A percentile compares a stretch with the other conserved stretches of the same genome.
These are phyloP conservation scores for Lithophane leautieri DNA, from an alignment of 2,888 invertebrate genomes.

Conservation along the genomic window DNA sequence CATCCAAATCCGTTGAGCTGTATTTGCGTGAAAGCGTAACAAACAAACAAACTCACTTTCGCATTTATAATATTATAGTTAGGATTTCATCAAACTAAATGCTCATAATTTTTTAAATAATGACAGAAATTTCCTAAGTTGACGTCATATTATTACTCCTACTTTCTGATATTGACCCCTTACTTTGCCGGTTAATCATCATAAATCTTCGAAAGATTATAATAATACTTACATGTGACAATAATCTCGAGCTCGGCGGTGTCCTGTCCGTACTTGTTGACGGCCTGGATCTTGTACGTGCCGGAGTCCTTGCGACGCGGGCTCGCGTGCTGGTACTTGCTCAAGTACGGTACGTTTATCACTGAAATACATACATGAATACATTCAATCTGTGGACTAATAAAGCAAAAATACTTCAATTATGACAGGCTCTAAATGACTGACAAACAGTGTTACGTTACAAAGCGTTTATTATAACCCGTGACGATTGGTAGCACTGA, in stretches of 20 bases:
- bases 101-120: background rate
- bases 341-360: slow-evolving; percentile 96
- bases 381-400: background rate
- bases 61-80: no score
- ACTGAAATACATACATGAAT: slow-evolving; percentile 84
- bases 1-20: no score
- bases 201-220: background rate
- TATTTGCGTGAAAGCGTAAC: no score
- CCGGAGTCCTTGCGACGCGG: slow-evolving; percentile 97
- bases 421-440: background rate
- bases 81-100: background rate
- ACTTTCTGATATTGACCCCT: background rate
- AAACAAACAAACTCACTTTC: no score
- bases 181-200: background rate
- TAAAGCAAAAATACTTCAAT: background rate
- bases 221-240: slow-evolving; percentile 93
- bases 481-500: no score
- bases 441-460: background rate
- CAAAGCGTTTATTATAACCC: no score
- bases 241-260: slow-evolving; percentile 97
- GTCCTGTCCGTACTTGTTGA: slow-evolving; percentile 96
- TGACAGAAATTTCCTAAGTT: background rate
- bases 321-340: slow-evolving; percentile 96
- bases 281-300: slow-evolving; percentile 96
- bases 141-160: background rate